Conservation (phyloP, 2,888 invertebrate species). For the Diaprepes abbreviatus region DNA sequence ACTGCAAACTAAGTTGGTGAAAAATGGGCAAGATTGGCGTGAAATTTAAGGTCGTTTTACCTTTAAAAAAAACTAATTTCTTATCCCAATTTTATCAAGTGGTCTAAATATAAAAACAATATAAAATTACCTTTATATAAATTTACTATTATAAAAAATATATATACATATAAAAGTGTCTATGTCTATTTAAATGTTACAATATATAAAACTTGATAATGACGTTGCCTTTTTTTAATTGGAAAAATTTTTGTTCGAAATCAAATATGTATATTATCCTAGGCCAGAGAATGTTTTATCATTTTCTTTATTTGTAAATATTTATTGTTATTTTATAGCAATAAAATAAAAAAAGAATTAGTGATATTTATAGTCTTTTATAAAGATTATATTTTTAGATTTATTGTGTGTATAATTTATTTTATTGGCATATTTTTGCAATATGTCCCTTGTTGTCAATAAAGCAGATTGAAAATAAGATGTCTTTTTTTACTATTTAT, state of each 20-base stretch:
- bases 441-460: constrained; percentile 61
- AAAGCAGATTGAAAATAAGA: constrained; percentile 49
- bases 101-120: background rate
- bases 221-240: constrained; percentile 6
- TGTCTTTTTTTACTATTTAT: constrained; percentile 6
- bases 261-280: background rate
- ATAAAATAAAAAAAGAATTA: constrained; percentile 55
- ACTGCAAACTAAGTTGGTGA: too few relatives aligned
- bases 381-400: constrained; percentile 64
- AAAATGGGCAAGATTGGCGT: too few relatives aligned
- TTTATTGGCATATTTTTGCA: constrained; percentile 58
- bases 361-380: constrained; percentile 64
- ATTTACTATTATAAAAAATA: constrained; percentile 2
- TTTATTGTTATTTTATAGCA: constrained; percentile 57
- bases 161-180: background rate
- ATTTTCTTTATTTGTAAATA: constrained; percentile 54
- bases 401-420: constrained; percentile 61
- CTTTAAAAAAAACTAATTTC: too few relatives aligned
- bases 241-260: constrained; percentile 3
- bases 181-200: constrained; percentile 18
- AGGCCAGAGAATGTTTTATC: constrained; percentile 22
- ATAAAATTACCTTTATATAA: constrained; percentile 3
- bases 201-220: background rate
- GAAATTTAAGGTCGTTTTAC: too few relatives aligned
- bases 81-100: background rate